Evolutionary conservation across 2,113 vertebrate genomes (phyloP).

Genomic region (Henicopernis longicauda): DNA sequence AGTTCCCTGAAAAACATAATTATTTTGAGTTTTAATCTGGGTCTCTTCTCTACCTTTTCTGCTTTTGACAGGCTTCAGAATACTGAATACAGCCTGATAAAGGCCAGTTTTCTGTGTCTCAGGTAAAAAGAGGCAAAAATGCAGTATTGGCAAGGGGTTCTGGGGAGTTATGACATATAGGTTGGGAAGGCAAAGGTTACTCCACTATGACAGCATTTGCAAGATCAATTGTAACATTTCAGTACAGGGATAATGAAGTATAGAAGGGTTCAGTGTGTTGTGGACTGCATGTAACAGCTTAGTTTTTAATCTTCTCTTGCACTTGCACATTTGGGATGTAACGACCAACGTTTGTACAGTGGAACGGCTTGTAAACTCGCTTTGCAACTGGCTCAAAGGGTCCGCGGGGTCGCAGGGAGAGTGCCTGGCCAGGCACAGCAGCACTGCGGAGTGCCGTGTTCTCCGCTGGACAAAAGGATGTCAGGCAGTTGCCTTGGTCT

Average conservation of each 20-base stretch:
- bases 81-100: not conserved
- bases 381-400: not conserved
- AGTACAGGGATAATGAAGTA: too few species aligned
- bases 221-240: fast-evolving
- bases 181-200: not conserved
- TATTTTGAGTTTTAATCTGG: not conserved
- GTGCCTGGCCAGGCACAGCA: not conserved
- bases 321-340: fast-evolving
- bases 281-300: not conserved
- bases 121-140: not conserved
- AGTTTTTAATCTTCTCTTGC: too few species aligned
- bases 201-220: fast-evolving
- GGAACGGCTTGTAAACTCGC: fast-evolving
- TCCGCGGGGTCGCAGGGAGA: fast-evolving
- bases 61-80: not conserved
- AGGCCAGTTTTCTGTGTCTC: not conserved
- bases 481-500: fast-evolving
- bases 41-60: not conserved
- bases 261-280: fast-evolving
- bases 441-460: fast-evolving
- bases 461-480: not conserved
- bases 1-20: not conserved
- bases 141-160: not conserved
- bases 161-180: fast-evolving
- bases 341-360: fast-evolving